A percentile compares a stretch with the other conserved stretches of the same genome.
Conservation (phyloP, 2,888 invertebrate species). For the Rhorus exstirpatorius region DNA sequence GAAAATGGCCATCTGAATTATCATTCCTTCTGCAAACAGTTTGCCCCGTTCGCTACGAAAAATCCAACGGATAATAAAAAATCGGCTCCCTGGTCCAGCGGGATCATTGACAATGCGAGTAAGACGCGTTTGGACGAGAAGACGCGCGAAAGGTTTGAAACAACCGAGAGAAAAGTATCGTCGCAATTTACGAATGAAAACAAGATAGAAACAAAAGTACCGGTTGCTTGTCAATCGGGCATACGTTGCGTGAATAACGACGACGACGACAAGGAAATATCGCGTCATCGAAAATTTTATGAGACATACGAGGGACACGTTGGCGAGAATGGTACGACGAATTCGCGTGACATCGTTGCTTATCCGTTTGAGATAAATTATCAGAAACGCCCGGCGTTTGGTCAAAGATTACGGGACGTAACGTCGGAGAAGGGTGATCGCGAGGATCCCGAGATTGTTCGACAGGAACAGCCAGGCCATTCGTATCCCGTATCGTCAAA, state of each 20-base stretch:
- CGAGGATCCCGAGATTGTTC: conserved; percentile 51
- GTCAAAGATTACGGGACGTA: conserved; percentile 46
- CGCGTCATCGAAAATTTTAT: conserved; percentile 52
- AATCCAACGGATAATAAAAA: conserved; percentile 65
- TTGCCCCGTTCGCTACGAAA: conserved; percentile 70
- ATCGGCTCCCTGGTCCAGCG: conserved; percentile 53
- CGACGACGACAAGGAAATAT: conserved; percentile 38
- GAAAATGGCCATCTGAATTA: conserved; percentile 78
- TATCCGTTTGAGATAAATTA: conserved; percentile 66
- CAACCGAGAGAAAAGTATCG: background rate
- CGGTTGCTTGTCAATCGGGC: conserved; percentile 40
- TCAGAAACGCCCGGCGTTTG: conserved; percentile 55
- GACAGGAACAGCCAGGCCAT: background rate
- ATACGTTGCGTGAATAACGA: conserved; percentile 28
- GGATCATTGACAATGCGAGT: background rate
- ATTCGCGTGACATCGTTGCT: conserved; percentile 55
- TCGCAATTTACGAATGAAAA: conserved; percentile 14
- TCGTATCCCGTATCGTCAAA: background rate
- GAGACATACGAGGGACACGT: conserved; percentile 43
- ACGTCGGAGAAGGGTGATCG: conserved; percentile 53
- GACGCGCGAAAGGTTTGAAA: conserved; percentile 33
- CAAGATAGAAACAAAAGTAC: conserved; percentile 29
- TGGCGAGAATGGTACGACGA: background rate
- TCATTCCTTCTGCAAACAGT: conserved; percentile 80
- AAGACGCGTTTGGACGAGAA: conserved; percentile 1